phyloP scores from a whole-genome alignment of 2,113 vertebrate genomes.

The Butorides virescens region DNA sequence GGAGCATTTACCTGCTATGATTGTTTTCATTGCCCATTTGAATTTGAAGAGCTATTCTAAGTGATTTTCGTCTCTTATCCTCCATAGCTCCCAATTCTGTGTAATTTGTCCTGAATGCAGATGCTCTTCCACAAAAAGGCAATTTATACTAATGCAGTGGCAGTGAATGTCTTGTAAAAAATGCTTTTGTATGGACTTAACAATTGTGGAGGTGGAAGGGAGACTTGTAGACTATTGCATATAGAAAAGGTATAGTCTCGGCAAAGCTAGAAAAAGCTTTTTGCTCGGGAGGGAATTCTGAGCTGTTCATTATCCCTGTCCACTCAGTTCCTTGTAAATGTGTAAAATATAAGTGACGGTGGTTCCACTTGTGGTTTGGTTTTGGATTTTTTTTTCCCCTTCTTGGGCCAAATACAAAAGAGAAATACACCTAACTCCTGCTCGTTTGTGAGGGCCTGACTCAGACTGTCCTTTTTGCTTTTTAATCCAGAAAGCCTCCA shows the following conservation, averaged over 20 bases:
- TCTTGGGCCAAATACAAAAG: not conserved
- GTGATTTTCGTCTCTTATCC: slow-evolving; percentile 4
- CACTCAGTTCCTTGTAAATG: not conserved
- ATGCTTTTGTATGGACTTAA: not conserved
- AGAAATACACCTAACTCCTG: not conserved
- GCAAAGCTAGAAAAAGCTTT: not conserved
- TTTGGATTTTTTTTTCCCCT: fast-evolving
- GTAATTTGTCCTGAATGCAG: not conserved
- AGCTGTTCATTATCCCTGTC: not conserved
- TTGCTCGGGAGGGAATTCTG: not conserved
- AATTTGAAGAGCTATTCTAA: slow-evolving; percentile 45
- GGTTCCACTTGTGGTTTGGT: not conserved
- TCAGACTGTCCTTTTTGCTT: not conserved
- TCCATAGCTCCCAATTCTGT: not conserved
- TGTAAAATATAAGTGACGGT: not conserved
- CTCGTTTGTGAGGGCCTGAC: not conserved
- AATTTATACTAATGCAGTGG: not conserved
- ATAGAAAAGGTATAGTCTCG: not conserved
- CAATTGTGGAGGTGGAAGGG: not conserved
- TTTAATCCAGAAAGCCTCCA: not conserved
- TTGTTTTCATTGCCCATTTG: slow-evolving; percentile 42
- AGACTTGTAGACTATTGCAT: not conserved
- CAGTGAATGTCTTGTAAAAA: not conserved
- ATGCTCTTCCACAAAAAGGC: not conserved
- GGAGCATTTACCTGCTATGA: not conserved